A percentile compares a stretch with the other conserved stretches of the same genome.
These are phyloP conservation scores for Cynoglossus semilaevis DNA, from an alignment of 2,113 vertebrate species.

Conservation along the genomic window DNA sequence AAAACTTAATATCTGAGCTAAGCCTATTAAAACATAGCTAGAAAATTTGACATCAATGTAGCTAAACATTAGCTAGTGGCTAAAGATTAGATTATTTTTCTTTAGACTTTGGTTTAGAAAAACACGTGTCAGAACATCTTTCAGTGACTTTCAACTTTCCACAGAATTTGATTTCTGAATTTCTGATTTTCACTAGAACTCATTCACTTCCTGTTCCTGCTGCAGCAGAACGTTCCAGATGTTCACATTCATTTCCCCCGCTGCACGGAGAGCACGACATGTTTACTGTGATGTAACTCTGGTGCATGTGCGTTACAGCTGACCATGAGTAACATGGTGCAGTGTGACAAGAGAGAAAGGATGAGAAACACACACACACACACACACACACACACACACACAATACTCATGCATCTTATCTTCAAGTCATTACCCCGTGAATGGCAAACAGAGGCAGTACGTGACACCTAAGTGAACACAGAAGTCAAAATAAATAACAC, in stretches of 20 bases:
- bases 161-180: no score
- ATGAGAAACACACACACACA: neutral
- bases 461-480: constrained; percentile 57
- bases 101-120: no score
- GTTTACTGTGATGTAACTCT: constrained; percentile 14
- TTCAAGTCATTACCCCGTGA: constrained; percentile 56
- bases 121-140: no score
- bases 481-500: constrained; percentile 19
- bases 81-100: no score
- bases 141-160: no score
- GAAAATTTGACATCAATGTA: no score
- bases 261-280: neutral
- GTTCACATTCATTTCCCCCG: neutral
- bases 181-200: neutral
- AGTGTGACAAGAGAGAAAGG: neutral
- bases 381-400: constrained; percentile 2
- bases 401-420: constrained; percentile 44
- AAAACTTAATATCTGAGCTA: no score
- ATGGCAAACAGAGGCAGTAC: constrained; percentile 45
- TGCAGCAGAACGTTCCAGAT: neutral
- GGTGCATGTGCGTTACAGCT: constrained; percentile 3
- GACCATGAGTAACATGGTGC: neutral
- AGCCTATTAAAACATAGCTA: no score
- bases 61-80: no score
- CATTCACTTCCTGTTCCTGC: neutral